phyloP scores from a whole-genome alignment of 2,888 invertebrate species.

The Drosophila ustulata region DNA sequence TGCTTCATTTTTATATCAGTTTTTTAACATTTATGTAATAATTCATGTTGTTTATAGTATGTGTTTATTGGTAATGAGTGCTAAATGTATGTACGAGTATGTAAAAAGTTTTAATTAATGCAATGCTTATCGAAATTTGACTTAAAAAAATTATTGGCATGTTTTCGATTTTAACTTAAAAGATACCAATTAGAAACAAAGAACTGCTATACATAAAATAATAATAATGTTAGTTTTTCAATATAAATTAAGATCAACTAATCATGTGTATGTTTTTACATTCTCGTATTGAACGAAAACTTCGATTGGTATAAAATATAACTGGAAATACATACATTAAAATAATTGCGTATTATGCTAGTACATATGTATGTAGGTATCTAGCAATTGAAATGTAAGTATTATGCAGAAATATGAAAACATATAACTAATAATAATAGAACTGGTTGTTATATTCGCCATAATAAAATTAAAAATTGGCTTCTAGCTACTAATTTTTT shows the following conservation, averaged over 20 bases:
- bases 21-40: neutral
- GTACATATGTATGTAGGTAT: too few species aligned
- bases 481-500: neutral
- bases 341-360: too few species aligned
- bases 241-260: neutral
- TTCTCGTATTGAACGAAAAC: neutral
- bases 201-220: too few species aligned
- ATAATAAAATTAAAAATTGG: neutral
- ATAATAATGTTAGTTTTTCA: too few species aligned
- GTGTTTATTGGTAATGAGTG: neutral
- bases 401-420: neutral
- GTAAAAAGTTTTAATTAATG: too few species aligned
- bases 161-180: too few species aligned
- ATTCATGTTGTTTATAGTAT: neutral
- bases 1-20: neutral
- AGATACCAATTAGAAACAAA: too few species aligned
- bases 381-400: conserved; percentile 5
- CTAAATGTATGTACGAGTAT: neutral
- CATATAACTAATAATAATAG: neutral
- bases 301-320: too few species aligned
- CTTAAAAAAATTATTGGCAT: neutral
- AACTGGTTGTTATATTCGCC: conserved; percentile 3
- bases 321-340: too few species aligned
- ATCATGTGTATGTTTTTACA: neutral
- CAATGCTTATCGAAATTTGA: too few species aligned